These are phyloP conservation scores for Margarornis squamiger DNA, from an alignment of 2,797 vertebrate species.

Conservation along the genomic window DNA sequence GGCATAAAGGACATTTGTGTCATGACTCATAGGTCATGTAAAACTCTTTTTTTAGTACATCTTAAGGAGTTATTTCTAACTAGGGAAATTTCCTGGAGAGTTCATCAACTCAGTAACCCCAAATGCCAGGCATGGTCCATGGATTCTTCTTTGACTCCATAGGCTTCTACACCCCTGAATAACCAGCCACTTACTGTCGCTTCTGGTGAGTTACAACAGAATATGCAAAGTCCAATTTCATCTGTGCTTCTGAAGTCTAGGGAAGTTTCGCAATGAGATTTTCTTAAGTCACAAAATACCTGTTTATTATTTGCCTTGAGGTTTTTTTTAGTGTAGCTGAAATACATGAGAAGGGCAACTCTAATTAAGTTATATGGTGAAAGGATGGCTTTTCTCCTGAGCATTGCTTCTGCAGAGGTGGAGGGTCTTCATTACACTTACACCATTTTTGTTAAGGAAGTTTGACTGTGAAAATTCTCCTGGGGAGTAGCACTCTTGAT, in stretches of 20 bases:
- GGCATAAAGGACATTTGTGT: constrained; percentile 36
- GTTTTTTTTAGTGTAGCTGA: neutral
- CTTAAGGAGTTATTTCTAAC: constrained; percentile 53
- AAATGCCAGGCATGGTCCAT: constrained; percentile 27
- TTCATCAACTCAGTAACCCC: constrained; percentile 2
- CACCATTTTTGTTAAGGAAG: neutral
- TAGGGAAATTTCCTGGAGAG: constrained; percentile 55
- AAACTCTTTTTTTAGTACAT: constrained; percentile 19
- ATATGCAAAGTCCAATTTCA: neutral
- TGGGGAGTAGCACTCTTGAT: neutral
- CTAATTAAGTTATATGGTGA: accelerated
- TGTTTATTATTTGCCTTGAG: neutral
- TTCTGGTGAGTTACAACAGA: neutral
- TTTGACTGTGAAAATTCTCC: neutral
- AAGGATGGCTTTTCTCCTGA: neutral
- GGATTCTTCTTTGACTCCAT: neutral
- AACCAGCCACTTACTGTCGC: neutral
- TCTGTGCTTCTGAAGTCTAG: neutral
- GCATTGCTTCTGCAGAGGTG: neutral
- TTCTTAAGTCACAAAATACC: neutral
- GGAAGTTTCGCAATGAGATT: neutral
- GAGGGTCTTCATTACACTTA: neutral
- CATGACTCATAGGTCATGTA: neutral
- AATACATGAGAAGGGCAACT: neutral
- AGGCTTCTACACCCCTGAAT: neutral